Evolutionary conservation across 2,797 vertebrate genomes (phyloP), one percentile per base, ranked within the genome.

Genomic region (Pelochelys cantorii): DNA sequence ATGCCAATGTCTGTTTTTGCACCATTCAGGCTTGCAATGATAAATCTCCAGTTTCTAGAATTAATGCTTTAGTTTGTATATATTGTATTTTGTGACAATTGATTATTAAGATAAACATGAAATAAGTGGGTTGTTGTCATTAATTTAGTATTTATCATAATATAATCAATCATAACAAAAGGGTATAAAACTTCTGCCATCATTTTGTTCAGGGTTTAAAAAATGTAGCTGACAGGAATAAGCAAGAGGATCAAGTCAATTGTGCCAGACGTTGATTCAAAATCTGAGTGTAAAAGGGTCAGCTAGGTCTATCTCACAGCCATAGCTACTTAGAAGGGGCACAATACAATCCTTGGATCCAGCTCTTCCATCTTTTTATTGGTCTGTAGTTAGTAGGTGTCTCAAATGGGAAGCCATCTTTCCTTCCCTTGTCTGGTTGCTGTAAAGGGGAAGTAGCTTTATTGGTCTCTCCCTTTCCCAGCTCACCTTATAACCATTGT

Each of bases 21-120:
- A 87, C 54, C 79, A 79, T 42, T 87, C 48, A 95, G 88, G 34
- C 81, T 93, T 25, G 52, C 84, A 81, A 92, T 88, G 71, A 92
- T 60, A 88, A 92, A 79, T 42, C 71, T 88, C 68, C 68, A 14
- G 48, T 31, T 90, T 91, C 59, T 90, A 84, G 87, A 97, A 83
- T 68, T 80, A 82, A 3, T 65, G 31, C 15, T 79, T 80, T 10
- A 37, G 17, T 59, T 48, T 77, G 52, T 52, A 77, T 87, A n/a
- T 68, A 77, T 87, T 84, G 83, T 84, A 34, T 82, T 18, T 56
- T 81, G 52, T 42, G 62, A 80, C 25, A 20, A 77, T 84, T 80
- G 77, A 86, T 84, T 75, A 81, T 54, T 84, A 57, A 75, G 53
- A 68, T 84, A 81, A 89, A 65, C 87, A 55, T 84, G 84, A 84